Percentiles rank a stretch among this genome's conserved stretches.
phyloP scores from a whole-genome alignment of 2,113 vertebrate genomes.

The Gila orcuttii region DNA sequence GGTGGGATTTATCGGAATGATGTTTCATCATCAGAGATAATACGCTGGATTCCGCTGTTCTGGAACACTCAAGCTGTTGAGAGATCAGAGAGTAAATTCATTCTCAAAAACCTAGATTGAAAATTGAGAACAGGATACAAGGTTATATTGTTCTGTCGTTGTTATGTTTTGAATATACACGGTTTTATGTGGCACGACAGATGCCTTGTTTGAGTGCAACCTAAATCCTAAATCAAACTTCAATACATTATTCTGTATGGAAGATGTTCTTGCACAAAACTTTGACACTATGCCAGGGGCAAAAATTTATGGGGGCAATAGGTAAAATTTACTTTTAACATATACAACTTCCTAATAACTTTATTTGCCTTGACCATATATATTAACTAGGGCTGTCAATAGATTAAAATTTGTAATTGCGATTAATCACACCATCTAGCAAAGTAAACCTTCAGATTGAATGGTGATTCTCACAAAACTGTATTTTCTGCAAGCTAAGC shows the following conservation, averaged over 20 bases:
- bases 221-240: background rate
- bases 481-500: too few relatives aligned
- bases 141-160: background rate
- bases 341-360: too few relatives aligned
- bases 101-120: constrained; percentile 34
- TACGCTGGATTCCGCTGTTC: constrained; percentile 21
- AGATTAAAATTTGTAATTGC: too few relatives aligned
- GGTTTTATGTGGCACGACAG: background rate
- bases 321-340: too few relatives aligned
- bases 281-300: background rate
- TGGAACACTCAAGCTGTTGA: constrained; percentile 28
- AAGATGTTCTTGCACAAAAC: background rate
- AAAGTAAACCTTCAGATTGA: too few relatives aligned
- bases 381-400: too few relatives aligned
- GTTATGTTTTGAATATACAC: constrained; percentile 19
- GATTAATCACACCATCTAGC: too few relatives aligned
- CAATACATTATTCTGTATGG: background rate
- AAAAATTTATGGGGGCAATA: too few relatives aligned
- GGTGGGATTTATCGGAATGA: constrained; percentile 37
- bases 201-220: background rate
- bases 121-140: constrained; percentile 28
- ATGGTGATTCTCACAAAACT: too few relatives aligned
- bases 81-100: constrained; percentile 39
- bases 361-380: too few relatives aligned
- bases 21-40: constrained; percentile 37